phyloP scores from a whole-genome alignment of 2,113 vertebrate genomes.

The Hymenochirus boettgeri region DNA sequence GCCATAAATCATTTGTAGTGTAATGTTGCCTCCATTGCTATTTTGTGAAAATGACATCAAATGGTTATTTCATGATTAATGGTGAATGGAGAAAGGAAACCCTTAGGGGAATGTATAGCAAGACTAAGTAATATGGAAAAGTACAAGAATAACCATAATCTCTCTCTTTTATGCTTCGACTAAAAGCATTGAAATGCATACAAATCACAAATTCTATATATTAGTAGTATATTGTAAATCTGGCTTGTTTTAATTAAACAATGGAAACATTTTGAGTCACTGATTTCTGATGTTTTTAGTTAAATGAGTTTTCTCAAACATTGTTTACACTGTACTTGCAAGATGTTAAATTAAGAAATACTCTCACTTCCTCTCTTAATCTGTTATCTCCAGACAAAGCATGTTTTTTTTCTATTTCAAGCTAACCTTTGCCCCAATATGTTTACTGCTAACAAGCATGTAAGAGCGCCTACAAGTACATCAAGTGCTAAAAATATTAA shows the following conservation, averaged over 20 bases:
- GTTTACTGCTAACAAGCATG: too few species aligned
- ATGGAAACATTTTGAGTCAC: not conserved
- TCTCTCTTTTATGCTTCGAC: not conserved
- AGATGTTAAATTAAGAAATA: too few species aligned
- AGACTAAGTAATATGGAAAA: slow-evolving; percentile 46
- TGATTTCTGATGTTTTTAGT: not conserved
- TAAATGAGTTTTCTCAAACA: not conserved
- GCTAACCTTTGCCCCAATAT: too few species aligned
- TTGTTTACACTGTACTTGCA: too few species aligned
- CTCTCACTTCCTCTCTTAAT: too few species aligned
- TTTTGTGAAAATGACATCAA: slow-evolving; percentile 49
- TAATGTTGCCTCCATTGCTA: slow-evolving; percentile 44
- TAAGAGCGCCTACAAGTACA: too few species aligned
- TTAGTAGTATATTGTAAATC: not conserved
- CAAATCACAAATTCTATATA: not conserved
- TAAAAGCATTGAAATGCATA: not conserved
- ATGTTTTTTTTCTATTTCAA: too few species aligned
- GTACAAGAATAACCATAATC: slow-evolving; percentile 37
- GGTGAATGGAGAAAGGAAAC: slow-evolving; percentile 45
- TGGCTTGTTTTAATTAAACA: not conserved
- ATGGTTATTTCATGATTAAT: slow-evolving; percentile 53
- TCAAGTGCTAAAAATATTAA: too few species aligned
- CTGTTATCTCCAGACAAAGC: too few species aligned
- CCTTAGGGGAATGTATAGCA: slow-evolving; percentile 51
- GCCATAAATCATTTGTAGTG: slow-evolving; percentile 48